phyloP scores from a whole-genome alignment of 2,888 invertebrate species.

The Lepidochitona cinerea region DNA sequence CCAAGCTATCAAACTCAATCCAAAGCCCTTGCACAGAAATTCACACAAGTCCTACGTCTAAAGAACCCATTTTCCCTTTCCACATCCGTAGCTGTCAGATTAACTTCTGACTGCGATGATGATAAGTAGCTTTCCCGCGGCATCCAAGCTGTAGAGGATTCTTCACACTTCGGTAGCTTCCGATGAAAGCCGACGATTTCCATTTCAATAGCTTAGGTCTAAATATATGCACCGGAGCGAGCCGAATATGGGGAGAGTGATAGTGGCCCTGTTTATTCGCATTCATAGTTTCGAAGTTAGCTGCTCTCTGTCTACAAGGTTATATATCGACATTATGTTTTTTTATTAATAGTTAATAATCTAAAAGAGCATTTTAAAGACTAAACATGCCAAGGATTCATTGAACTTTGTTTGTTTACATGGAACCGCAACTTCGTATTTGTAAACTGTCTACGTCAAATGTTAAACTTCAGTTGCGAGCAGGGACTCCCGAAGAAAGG shows the following conservation, averaged over 20 bases:
- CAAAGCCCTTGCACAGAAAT: not conserved
- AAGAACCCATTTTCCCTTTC: not conserved
- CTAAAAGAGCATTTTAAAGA: too few relatives aligned
- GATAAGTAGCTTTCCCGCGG: constrained; percentile 1
- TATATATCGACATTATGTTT: too few relatives aligned
- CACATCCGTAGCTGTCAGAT: not conserved
- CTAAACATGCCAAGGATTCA: too few relatives aligned
- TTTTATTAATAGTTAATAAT: too few relatives aligned
- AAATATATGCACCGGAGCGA: not conserved
- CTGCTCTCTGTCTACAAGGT: too few relatives aligned
- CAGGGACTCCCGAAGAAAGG: not conserved
- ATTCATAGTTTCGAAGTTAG: not conserved
- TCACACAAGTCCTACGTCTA: not conserved
- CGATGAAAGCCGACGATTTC: not conserved
- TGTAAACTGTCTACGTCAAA: not conserved
- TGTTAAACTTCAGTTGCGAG: not conserved
- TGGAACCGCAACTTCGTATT: not conserved
- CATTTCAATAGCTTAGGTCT: not conserved
- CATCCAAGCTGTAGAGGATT: not conserved
- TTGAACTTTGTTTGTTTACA: too few relatives aligned
- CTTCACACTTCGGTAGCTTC: not conserved
- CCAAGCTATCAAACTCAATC: too few relatives aligned
- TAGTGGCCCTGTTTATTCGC: not conserved
- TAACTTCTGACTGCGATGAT: not conserved
- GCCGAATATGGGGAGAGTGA: not conserved